Evolutionary conservation across 2,797 vertebrate species (phyloP).

Genomic region (Danio albolineatus): DNA sequence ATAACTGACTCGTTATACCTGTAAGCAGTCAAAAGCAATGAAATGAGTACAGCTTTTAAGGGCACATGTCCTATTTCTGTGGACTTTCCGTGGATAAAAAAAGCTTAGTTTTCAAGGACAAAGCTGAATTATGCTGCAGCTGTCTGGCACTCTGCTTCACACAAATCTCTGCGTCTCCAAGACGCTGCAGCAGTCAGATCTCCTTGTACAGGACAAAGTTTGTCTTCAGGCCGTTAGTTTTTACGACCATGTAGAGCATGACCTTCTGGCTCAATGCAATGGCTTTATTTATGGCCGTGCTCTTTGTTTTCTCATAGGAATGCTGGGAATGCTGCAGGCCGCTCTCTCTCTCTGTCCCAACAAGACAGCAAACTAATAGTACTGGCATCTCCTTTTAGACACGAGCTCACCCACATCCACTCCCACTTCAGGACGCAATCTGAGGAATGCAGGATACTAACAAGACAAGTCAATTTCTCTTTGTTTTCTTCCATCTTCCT

Average conservation of each 20-base stretch:
- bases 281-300: conserved; percentile 84
- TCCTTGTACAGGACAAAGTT: conserved; percentile 65
- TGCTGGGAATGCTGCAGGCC: conserved; percentile 78
- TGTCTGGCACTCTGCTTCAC: conserved; percentile 50
- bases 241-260: conserved; percentile 64
- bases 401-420: conserved; percentile 71
- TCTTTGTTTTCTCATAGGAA: conserved; percentile 79
- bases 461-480: conserved; percentile 60
- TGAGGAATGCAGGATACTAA: conserved; percentile 75
- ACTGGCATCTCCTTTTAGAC: conserved; percentile 72
- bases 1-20: not conserved
- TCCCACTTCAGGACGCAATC: conserved; percentile 75
- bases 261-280: conserved; percentile 63
- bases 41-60: not conserved
- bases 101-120: not conserved
- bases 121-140: conserved; percentile 46
- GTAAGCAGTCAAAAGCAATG: not conserved
- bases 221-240: conserved; percentile 61
- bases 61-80: not conserved
- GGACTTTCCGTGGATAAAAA: not conserved
- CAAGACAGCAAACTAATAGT: conserved; percentile 74
- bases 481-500: conserved; percentile 19
- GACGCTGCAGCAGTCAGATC: conserved; percentile 50
- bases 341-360: conserved; percentile 69
- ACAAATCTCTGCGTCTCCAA: conserved; percentile 60